Evolutionary conservation across 2,113 vertebrate species (phyloP).

Genomic region (Cervus canadensis): DNA sequence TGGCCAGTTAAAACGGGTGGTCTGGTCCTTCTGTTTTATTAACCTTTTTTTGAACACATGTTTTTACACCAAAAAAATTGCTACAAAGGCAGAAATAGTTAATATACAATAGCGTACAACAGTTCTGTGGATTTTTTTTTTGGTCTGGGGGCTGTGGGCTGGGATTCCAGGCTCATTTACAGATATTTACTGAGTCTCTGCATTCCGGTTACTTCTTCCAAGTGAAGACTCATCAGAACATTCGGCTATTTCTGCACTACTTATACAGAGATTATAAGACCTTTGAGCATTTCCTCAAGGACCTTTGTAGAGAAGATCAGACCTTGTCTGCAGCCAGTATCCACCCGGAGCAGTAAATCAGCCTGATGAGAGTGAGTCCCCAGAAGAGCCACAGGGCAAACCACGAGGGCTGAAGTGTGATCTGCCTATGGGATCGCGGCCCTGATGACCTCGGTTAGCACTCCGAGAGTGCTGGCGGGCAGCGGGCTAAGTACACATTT

Average conservation of each 20-base stretch:
- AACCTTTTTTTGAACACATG: constrained; percentile 34
- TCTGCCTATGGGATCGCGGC: neutral
- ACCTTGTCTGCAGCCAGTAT: neutral
- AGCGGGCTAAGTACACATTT: neutral
- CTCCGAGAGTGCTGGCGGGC: neutral
- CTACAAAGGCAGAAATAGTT: constrained; percentile 32
- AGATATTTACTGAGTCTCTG: constrained; percentile 46
- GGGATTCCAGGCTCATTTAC: constrained; percentile 23
- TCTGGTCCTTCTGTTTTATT: constrained; percentile 67
- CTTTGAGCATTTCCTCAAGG: constrained; percentile 35
- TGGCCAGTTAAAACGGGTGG: neutral
- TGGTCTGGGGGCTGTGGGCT: neutral
- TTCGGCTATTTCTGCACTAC: constrained; percentile 32
- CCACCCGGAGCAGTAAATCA: neutral
- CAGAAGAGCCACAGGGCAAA: neutral
- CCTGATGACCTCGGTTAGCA: neutral
- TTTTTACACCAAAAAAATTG: constrained; percentile 70
- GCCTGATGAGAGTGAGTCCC: neutral
- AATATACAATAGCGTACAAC: constrained; percentile 49
- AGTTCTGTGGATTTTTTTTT: constrained; percentile 43
- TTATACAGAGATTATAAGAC: constrained; percentile 45
- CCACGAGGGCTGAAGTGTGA: neutral
- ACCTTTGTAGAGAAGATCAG: neutral
- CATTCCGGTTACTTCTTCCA: neutral
- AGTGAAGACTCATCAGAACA: neutral